These are phyloP conservation scores for Strigamia crassipes DNA, from an alignment of 2,888 invertebrate species.

Conservation along the genomic window DNA sequence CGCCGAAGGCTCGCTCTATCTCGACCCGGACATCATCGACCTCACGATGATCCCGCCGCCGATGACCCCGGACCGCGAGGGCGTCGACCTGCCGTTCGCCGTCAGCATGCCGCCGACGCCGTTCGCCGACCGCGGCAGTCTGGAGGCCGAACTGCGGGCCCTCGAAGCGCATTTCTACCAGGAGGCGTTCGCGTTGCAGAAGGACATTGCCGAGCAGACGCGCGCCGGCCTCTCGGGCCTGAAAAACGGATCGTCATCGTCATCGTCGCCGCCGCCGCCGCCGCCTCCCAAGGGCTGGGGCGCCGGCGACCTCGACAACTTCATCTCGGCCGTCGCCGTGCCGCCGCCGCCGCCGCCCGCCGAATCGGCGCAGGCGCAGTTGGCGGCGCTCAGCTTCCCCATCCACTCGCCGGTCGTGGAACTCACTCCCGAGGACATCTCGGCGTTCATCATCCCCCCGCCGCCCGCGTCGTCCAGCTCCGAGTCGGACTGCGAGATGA, in stretches of 20 bases:
- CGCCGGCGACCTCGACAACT: slow-evolving; percentile 72
- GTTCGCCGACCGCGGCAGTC: slow-evolving; percentile 68
- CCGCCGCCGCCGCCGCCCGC: slow-evolving; percentile 68
- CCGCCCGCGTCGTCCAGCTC: slow-evolving; percentile 63
- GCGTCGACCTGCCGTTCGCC: slow-evolving; percentile 50
- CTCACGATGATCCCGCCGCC: slow-evolving; percentile 85
- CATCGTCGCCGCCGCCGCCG: slow-evolving; percentile 41
- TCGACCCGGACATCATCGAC: slow-evolving; percentile 88
- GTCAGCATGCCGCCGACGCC: slow-evolving; percentile 72
- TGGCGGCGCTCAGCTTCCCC: slow-evolving; percentile 35
- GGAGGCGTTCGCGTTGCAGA: slow-evolving; percentile 12
- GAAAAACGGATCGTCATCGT: background rate
- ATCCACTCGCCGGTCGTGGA: slow-evolving; percentile 69
- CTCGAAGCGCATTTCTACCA: slow-evolving; percentile 48
- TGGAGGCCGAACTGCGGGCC: slow-evolving; percentile 59
- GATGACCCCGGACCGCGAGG: slow-evolving; percentile 72
- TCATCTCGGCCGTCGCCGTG: slow-evolving; percentile 79
- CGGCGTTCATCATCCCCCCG: slow-evolving; percentile 82
- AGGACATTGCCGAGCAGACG: slow-evolving; percentile 13
- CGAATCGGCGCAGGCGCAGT: background rate
- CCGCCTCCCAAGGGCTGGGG: slow-evolving; percentile 46
- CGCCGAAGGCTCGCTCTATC: slow-evolving; percentile 64
- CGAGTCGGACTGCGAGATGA: slow-evolving; percentile 52
- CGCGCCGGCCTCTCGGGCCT: background rate
- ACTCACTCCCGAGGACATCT: slow-evolving; percentile 79